Conservation (phyloP, 2,888 invertebrate species). For the Augochlorella aurata region DNA sequence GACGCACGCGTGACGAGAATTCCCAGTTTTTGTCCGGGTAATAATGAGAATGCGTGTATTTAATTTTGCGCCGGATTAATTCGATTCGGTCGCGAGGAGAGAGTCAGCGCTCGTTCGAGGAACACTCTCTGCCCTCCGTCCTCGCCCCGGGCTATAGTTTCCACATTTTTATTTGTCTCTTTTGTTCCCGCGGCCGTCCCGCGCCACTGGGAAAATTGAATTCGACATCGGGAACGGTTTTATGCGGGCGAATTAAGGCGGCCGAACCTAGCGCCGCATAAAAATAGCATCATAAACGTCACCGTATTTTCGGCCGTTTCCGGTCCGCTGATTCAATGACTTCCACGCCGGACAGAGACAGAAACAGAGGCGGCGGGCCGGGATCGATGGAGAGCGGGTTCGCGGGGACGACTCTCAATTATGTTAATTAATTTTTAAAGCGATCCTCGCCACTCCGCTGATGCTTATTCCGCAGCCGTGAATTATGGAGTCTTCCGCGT, state of each 20-base stretch:
- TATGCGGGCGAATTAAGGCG: constrained; percentile 52
- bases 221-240: constrained; percentile 44
- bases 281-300: constrained; percentile 69
- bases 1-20: constrained; percentile 44
- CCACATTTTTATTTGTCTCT: constrained; percentile 15
- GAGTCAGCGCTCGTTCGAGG: constrained; percentile 26
- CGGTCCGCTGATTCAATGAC: constrained; percentile 42
- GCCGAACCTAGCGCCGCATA: constrained; percentile 61
- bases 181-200: constrained; percentile 19
- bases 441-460: not conserved
- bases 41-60: constrained; percentile 52
- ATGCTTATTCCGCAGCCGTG: not conserved
- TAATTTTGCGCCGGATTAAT: constrained; percentile 50
- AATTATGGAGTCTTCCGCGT: not conserved
- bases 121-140: constrained; percentile 14
- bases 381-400: constrained; percentile 13
- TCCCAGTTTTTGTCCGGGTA: constrained; percentile 33
- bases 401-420: constrained; percentile 19
- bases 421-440: constrained; percentile 53
- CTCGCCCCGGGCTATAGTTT: constrained; percentile 25
- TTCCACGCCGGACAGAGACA: constrained; percentile 15
- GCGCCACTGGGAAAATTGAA: constrained; percentile 32
- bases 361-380: not conserved
- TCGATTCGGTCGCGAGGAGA: constrained; percentile 20
- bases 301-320: constrained; percentile 56